Evolutionary conservation across 2,797 vertebrate genomes (phyloP), one percentile per base, ranked within the genome.

Genomic region (Xenopus petersii): DNA sequence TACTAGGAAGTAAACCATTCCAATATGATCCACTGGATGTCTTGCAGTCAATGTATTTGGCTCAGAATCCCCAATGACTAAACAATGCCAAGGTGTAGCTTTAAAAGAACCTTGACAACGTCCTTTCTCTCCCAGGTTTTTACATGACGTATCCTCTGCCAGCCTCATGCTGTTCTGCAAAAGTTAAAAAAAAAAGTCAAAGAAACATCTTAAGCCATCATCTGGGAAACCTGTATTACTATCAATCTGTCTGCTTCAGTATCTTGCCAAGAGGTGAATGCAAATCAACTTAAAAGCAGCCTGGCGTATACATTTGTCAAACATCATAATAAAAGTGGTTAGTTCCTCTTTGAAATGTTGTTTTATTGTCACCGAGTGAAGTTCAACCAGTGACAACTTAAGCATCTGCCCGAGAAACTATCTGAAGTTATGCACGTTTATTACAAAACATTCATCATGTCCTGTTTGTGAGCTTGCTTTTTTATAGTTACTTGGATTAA

Each of bases 391-490:
- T 87, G 81, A 88, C 63, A 83, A 61, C 71, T 75, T 82, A 9
- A 0, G 83, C 77, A 83, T 83, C 72, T 77, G 81, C 83, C 80
- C 73, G 74, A 81, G 81, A 78, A 69, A 85, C 81, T 84, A 86
- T 84, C 47, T 79, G 47, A 88, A 88, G 88, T 86, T 84, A 79
- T 80, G 70, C 75, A 70, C 81, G 81, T 85, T 87, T 87, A 88
- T 85, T 83, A 69, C 77, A 74, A 79, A 79, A 62, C 80, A 86
- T 90, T 86, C 79, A 86, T 91, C 86, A 88, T 83, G 83, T 79
- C 33, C 42, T 81, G 81, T 82, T 87, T 87, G 82, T 87, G 86
- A 86, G 74, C 89, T 83, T 87, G 88, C 88, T 88, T 88, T 87
- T 91, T 90, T 91, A 89, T 87, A 80, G 86, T 81, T 83, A 85